Evolutionary conservation across 2,888 invertebrate genomes (phyloP), one percentile per base, ranked within the genome.

Genomic region (Rhingia rostrata): DNA sequence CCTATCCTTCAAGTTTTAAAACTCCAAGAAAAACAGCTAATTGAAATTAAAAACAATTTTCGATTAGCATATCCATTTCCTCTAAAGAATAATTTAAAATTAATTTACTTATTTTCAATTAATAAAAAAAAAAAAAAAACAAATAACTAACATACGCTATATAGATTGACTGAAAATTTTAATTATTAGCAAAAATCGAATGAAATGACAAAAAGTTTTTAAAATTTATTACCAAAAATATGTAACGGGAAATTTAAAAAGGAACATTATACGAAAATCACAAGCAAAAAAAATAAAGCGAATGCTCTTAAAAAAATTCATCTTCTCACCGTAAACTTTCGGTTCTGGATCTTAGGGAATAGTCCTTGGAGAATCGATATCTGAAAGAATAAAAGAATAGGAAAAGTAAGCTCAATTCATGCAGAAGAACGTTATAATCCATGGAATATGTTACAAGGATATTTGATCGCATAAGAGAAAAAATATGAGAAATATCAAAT

Each of bases 261-360:
- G 12, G n/a, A 69, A 66, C 47, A 61, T 41, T 45, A 78, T 51
- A 73, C 45, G 64, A 54, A 61, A 10, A 67, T 70, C 53, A 77
- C 53, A 45, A 75, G 41, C 32, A 80, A 63, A 67, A 7, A 41
- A 6, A 12, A 53, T 5, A 32, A 35, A 33, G n/a, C 30, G 22
- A 22, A 41, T 49, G 9, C 2, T 30, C 54, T 60, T 37, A 43
- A 51, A 41, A 41, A 51, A 69, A 80, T 10, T 58, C 43, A 66
- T 51, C 37, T 77, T 86, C 90, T 92, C 93, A 96, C 96, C 96
- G 94, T 93, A 96, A 95, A 92, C 96, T 96, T 91, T 96, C 96
- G 70, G 96, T 96, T 90, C 95, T 93, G 82, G 96, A 96, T 86
- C 95, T 92, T 12, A 95, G 95, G 41, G 96, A 96, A 94, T 96